Evolutionary conservation across 1,140 invertebrate species (phyloP), one percentile per base, ranked within the genome.

Genomic region (Apis laboriosa): DNA sequence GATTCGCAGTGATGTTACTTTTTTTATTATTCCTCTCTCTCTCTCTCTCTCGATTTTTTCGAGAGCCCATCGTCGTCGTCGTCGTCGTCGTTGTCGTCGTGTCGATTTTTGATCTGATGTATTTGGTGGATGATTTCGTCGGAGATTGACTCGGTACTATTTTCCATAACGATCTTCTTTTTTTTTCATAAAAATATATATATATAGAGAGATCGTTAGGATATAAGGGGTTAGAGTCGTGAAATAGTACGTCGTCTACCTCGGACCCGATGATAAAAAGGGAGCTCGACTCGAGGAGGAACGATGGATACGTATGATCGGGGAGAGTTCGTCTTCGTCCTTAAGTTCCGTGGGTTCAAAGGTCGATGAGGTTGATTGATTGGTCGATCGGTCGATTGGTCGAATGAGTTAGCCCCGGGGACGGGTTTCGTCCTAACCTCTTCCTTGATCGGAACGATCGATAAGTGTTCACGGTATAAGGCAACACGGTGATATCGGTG

Each of bases 21-120:
- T 2, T 21, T 43, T 74, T 60, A 9, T 15, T 7, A 43, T 49
- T 24, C 28, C 4, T 51, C 34, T 43, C 34, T 34, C 34, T 34
- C 34, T 24, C 19, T 49, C 53, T 28, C 53, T 64, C 43, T 28
- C 21, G 7, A 53, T 67, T 19, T 51, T 4, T 24, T 63, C 63
- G 80, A 84, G 80, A 87, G 77, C 78, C 63, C 82, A 60, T 87
- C 81, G 77, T 87, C 77, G 34, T 43, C 24, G 82, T 87, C 81
- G 5, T 43, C 61, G 82, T 87, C 34, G 86, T 84, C 85, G 86
- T 84, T 82, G 34, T 34, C 81, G 34, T 43, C 24, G 82, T 87
- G 86, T 84, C 85, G 85, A 71, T 84, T 87, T 34, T 2, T 87
- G 85, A 87, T 87, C 71, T 87, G 73, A 87, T 87, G 81, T 86